Base-by-base conservation (phyloP, 2,797 vertebrate species). In the Labeo calbasu region DNA sequence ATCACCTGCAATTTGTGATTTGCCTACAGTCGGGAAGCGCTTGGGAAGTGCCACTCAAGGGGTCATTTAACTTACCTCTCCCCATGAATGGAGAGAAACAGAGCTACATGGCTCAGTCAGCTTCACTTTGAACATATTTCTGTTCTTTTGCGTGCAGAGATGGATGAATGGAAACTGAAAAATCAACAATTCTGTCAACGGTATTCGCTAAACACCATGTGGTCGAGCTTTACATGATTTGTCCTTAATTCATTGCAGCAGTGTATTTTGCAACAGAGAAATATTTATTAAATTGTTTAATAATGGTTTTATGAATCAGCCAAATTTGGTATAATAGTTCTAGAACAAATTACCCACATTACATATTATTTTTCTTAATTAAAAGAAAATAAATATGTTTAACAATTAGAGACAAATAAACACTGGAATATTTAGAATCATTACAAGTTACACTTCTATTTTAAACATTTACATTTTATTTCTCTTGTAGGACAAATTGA, bases 1-100 rank as follows among this genome's bases (percentile, higher is more conserved):
- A 82, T 86, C 75, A 86, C 83, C 82, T 61, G 84, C 83, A 85
- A 77, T 68, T n/a, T 89, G 71, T 82, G 36, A 91, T 89, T 89
- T 84, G 66, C 87, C 80, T 86, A 70, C 32, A 87, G 43, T 50
- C 25, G 72, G 68, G 77, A 86, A 77, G 71, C 77, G 40, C 76
- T 87, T 77, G 86, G 63, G 36, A 83, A 83, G 77, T 75, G 81
- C 43, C 79, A 79, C 80, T 86, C 61, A 81, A 71, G 85, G 84
- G 85, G 61, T 46, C 46, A 4, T 75, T 83, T 70, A 66, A 66
- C 80, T 77, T 81, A 32, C 81, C 85, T 76, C 76, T 85, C 46
- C 48, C 69, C 70, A 63, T 46, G 63, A 9, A 84, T 71, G n/a
- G 43, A 77, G 25, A 73, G 61, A 79, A 50, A 68, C 25, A 73